A percentile compares a stretch with the other conserved stretches of the same genome.
Conservation (phyloP, 2,113 vertebrate species). For the Tylochromis polylepis region DNA sequence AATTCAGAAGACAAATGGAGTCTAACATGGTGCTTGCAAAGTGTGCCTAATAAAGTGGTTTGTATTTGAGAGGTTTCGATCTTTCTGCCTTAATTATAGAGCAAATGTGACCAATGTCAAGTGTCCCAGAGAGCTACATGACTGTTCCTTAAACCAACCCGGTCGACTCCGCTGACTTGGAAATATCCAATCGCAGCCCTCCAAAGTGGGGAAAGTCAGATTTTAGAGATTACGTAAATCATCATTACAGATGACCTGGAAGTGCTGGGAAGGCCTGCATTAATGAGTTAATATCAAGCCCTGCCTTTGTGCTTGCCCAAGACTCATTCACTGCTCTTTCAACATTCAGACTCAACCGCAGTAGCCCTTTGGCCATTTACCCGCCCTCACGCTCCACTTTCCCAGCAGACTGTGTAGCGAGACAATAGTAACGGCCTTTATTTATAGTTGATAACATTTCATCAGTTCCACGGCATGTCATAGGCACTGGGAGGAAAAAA, state of each 20-base stretch:
- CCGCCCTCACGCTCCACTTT: background rate
- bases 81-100: background rate
- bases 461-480: constrained; percentile 11
- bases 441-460: constrained; percentile 36
- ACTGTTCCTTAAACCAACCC: background rate
- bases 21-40: background rate
- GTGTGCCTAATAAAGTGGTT: background rate
- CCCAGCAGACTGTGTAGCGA: background rate
- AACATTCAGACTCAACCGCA: background rate
- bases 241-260: constrained; percentile 36
- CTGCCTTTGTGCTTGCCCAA: background rate
- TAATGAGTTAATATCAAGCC: constrained; percentile 27
- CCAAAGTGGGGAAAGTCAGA: background rate
- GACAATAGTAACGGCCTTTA: constrained; percentile 18
- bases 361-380: constrained; percentile 28
- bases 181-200: background rate
- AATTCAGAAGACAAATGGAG: background rate
- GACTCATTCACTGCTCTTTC: constrained; percentile 8
- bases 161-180: background rate
- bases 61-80: background rate
- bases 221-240: constrained; percentile 27
- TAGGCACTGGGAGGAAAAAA: background rate
- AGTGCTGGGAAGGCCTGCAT: background rate
- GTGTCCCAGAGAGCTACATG: background rate
- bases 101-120: background rate